Evolutionary conservation across 2,888 invertebrate genomes (phyloP).

Genomic region (Chaetoderma sp.): DNA sequence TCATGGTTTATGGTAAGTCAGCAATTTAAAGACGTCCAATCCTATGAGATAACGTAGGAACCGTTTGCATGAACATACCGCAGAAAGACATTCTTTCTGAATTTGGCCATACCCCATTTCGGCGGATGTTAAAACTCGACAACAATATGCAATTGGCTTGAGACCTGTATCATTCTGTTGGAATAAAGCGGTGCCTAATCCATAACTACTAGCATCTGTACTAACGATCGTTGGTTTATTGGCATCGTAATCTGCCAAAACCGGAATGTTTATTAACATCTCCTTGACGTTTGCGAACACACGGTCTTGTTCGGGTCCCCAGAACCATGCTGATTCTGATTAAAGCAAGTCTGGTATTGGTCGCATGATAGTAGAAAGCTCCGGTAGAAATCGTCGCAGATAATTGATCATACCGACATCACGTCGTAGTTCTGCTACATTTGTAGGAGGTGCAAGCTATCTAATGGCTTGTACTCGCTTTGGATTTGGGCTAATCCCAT

Average conservation of each 20-base stretch:
- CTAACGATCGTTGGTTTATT: constrained; percentile 38
- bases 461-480: constrained; percentile 29
- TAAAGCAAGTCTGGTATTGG: constrained; percentile 28
- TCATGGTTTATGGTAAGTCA: constrained; percentile 41
- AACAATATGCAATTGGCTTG: background rate
- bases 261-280: constrained; percentile 26
- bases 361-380: constrained; percentile 26
- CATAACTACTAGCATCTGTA: constrained; percentile 40
- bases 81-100: constrained; percentile 13
- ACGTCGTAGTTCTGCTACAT: constrained; percentile 31
- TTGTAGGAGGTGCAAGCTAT: constrained; percentile 24
- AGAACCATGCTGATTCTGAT: constrained; percentile 24
- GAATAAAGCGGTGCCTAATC: constrained; percentile 39
- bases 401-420: constrained; percentile 42
- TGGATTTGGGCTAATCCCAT: constrained; percentile 30
- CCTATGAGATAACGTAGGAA: constrained; percentile 26
- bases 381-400: constrained; percentile 31
- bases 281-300: constrained; percentile 35
- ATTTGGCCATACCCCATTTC: constrained; percentile 35
- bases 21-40: constrained; percentile 23
- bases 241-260: constrained; percentile 36
- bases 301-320: constrained; percentile 28
- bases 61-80: constrained; percentile 15
- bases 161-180: constrained; percentile 21
- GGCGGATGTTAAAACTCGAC: constrained; percentile 32